Evolutionary conservation across 2,113 vertebrate genomes (phyloP).

Genomic region (Leucoraja erinaceus): DNA sequence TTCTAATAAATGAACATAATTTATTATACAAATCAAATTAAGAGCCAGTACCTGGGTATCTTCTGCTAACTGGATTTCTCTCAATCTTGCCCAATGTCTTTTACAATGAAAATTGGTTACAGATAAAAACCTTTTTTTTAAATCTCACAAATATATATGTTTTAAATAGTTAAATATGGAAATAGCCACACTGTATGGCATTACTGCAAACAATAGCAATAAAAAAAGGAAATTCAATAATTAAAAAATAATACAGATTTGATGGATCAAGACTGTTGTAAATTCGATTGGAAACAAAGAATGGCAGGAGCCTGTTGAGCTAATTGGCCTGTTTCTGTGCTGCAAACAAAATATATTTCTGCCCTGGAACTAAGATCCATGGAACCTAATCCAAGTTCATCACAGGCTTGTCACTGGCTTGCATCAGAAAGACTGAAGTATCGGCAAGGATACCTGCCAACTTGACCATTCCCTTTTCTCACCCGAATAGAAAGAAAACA

Average conservation of each 20-base stretch:
- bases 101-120: background rate
- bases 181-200: background rate
- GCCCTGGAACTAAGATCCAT: background rate
- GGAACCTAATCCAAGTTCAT: background rate
- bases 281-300: background rate
- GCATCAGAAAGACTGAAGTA: no score
- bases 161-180: no score
- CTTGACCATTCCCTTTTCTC: no score
- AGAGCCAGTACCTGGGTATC: background rate
- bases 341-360: background rate
- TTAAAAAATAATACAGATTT: background rate
- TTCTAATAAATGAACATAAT: background rate
- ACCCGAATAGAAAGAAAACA: no score
- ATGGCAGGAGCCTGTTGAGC: background rate
- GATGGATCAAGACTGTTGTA: background rate
- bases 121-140: background rate
- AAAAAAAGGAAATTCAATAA: no score
- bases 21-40: background rate
- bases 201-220: background rate
- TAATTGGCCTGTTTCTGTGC: background rate
- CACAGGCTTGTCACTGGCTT: no score
- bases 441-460: no score
- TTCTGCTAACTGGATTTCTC: background rate
- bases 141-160: background rate
- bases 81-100: background rate